Conservation (phyloP, 2,113 vertebrate species). For the Podarcis muralis region DNA sequence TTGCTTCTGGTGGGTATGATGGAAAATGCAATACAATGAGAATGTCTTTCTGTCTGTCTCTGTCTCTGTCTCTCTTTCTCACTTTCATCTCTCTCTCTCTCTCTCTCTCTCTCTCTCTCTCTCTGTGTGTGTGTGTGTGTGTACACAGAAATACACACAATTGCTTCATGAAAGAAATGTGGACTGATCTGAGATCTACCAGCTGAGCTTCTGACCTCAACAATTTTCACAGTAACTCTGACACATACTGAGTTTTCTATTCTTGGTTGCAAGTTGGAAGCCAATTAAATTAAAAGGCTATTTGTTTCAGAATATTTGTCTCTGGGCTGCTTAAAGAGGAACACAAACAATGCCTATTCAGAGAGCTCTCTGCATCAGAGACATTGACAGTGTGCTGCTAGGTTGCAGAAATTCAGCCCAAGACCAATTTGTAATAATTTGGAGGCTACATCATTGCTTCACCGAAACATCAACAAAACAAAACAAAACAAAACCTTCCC, state of each 20-base stretch:
- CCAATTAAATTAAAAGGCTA: constrained; percentile 80
- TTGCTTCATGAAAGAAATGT: constrained; percentile 44
- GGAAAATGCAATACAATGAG: constrained; percentile 46
- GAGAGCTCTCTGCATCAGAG: constrained; percentile 53
- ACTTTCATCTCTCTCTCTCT: too few species aligned
- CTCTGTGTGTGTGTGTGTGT: background rate
- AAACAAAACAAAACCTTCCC: background rate
- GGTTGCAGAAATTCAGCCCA: constrained; percentile 45
- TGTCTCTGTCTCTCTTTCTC: too few species aligned
- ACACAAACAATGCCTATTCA: constrained; percentile 69
- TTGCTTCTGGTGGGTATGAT: constrained; percentile 54
- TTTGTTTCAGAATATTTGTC: constrained; percentile 75
- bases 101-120: too few species aligned
- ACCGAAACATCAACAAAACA: background rate
- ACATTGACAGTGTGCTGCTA: constrained; percentile 60
- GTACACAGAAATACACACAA: background rate
- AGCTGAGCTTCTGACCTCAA: constrained; percentile 60
- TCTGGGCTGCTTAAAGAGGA: constrained; percentile 68
- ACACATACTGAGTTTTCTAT: constrained; percentile 65
- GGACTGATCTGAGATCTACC: constrained; percentile 29
- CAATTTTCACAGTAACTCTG: constrained; percentile 67
- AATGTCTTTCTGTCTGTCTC: background rate
- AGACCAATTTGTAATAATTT: constrained; percentile 48
- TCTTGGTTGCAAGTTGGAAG: constrained; percentile 67
- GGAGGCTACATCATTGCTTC: constrained; percentile 8